Conservation (phyloP, 2,113 vertebrate species). For the Erythrolamprus reginae region DNA sequence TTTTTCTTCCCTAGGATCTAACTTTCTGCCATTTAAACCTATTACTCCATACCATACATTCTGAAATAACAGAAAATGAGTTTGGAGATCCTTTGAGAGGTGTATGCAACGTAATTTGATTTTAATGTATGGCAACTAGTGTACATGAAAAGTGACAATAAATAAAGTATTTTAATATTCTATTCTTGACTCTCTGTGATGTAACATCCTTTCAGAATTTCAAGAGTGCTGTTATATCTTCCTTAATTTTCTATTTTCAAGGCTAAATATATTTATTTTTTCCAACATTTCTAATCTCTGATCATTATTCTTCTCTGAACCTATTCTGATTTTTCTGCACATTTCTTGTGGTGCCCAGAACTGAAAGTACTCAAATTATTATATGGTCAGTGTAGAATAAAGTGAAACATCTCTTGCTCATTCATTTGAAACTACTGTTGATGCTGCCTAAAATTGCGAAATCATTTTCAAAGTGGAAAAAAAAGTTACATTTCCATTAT, state of each 20-base stretch:
- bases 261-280: neutral
- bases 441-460: neutral
- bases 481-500: neutral
- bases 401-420: neutral
- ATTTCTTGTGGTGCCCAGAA: neutral
- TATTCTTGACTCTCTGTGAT: neutral
- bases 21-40: neutral
- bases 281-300: neutral
- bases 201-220: neutral
- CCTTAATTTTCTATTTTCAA: neutral
- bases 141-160: too few species aligned
- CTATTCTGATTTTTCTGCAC: neutral
- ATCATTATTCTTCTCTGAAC: neutral
- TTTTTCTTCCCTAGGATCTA: neutral
- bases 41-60: neutral
- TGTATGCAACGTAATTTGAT: too few species aligned
- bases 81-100: too few species aligned
- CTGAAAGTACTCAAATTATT: neutral
- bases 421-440: neutral
- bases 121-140: too few species aligned
- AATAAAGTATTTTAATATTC: too few species aligned
- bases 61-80: neutral
- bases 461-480: neutral
- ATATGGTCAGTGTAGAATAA: neutral
- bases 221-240: neutral